phyloP scores from a whole-genome alignment of 2,888 invertebrate species.

The Leptogaster cylindrica region DNA sequence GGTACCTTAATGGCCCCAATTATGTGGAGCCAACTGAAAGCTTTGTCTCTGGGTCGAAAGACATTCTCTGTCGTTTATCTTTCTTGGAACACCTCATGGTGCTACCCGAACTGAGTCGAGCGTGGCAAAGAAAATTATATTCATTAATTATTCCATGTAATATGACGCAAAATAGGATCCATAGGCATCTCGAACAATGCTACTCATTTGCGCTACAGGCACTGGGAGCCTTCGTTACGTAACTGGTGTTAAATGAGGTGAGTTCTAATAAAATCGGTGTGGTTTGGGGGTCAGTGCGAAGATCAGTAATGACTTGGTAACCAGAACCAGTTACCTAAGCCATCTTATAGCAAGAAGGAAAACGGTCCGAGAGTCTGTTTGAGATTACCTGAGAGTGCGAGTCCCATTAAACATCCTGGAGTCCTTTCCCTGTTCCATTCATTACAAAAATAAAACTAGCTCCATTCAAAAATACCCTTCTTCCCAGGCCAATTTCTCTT shows the following conservation, averaged over 20 bases:
- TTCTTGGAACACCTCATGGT: constrained; percentile 13
- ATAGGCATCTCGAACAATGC: background rate
- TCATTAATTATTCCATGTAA: constrained; percentile 27
- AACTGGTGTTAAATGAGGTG: constrained; percentile 4
- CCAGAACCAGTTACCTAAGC: background rate
- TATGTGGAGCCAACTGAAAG: constrained; percentile 18
- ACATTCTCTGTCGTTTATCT: constrained; percentile 32
- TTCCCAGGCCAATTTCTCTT: constrained; percentile 18
- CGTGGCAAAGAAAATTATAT: constrained; percentile 19
- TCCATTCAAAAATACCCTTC: constrained; percentile 2
- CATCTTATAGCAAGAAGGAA: background rate
- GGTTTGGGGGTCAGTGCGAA: background rate
- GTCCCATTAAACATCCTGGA: background rate
- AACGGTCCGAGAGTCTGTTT: background rate
- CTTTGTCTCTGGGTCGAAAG: background rate
- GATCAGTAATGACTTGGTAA: background rate
- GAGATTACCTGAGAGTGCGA: background rate
- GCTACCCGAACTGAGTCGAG: background rate
- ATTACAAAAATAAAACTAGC: constrained; percentile 7
- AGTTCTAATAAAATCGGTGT: background rate
- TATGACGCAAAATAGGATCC: background rate
- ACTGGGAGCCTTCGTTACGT: too few species aligned
- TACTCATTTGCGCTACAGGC: background rate
- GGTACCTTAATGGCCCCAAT: constrained; percentile 40
- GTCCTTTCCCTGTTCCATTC: constrained; percentile 6